Evolutionary conservation across 2,888 invertebrate species (phyloP).

Genomic region (Colletes collaris): DNA sequence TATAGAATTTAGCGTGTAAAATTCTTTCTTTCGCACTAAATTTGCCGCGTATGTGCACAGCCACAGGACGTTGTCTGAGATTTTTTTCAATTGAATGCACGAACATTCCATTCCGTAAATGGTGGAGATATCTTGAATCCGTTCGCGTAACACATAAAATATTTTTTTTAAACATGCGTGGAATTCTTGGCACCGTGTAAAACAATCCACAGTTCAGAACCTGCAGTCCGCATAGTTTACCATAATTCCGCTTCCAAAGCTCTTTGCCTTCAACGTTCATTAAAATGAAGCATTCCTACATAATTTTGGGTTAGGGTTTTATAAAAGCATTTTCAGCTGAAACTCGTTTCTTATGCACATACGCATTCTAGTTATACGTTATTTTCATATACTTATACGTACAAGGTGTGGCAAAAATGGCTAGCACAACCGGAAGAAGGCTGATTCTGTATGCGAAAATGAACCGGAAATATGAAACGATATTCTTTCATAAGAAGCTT

Average conservation of each 20-base stretch:
- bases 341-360: too few relatives aligned
- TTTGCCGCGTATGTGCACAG: slow-evolving; percentile 47
- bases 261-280: neutral
- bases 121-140: slow-evolving; percentile 12
- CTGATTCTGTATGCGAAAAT: too few relatives aligned
- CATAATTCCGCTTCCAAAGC: slow-evolving; percentile 2
- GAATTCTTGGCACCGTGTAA: neutral
- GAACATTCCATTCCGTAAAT: slow-evolving; percentile 36
- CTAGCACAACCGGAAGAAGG: too few relatives aligned
- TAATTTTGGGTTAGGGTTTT: too few relatives aligned
- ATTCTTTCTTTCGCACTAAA: slow-evolving; percentile 46
- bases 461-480: too few relatives aligned
- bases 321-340: too few relatives aligned
- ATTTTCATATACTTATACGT: too few relatives aligned
- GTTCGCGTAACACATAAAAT: slow-evolving; percentile 21
- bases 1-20: slow-evolving; percentile 39
- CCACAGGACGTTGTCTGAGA: slow-evolving; percentile 10
- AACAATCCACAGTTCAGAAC: neutral
- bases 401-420: too few relatives aligned
- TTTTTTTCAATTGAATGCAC: slow-evolving; percentile 40
- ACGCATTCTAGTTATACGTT: too few relatives aligned
- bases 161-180: slow-evolving; percentile 22
- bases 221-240: neutral
- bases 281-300: too few relatives aligned
- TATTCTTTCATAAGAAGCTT: too few relatives aligned